Conservation (phyloP, 1,140 invertebrate species). For the Hermetia illucens region DNA sequence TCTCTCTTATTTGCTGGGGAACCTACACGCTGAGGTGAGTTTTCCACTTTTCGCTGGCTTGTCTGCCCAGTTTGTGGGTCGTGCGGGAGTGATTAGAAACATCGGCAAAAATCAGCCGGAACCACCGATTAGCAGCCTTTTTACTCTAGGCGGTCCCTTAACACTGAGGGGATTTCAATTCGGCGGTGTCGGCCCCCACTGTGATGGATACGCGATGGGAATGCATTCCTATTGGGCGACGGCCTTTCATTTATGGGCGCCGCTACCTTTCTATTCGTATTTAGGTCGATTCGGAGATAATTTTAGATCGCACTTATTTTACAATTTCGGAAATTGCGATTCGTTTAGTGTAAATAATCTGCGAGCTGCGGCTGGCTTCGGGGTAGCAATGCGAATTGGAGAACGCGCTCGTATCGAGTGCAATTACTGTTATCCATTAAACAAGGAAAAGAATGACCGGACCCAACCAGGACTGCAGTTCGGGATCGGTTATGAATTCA, state of each 20-base stretch:
- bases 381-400: slow-evolving; percentile 24
- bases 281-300: slow-evolving; percentile 25
- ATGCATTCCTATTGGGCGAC: slow-evolving; percentile 22
- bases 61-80: slow-evolving; percentile 24
- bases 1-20: slow-evolving; percentile 20
- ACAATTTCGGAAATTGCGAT: slow-evolving; percentile 27
- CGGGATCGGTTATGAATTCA: slow-evolving; percentile 28
- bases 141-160: slow-evolving; percentile 25
- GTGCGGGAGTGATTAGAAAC: slow-evolving; percentile 18
- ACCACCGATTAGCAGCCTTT: slow-evolving; percentile 24
- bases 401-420: slow-evolving; percentile 27
- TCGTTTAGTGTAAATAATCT: slow-evolving; percentile 22
- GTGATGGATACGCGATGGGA: slow-evolving; percentile 23
- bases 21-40: slow-evolving; percentile 24
- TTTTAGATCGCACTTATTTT: slow-evolving; percentile 29
- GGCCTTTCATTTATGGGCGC: slow-evolving; percentile 25
- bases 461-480: slow-evolving; percentile 23
- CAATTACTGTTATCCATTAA: slow-evolving; percentile 26
- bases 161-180: slow-evolving; percentile 24
- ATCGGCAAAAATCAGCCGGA: slow-evolving; percentile 18
- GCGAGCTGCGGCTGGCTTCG: slow-evolving; percentile 23
- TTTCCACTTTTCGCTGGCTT: slow-evolving; percentile 20
- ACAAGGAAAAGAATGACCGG: slow-evolving; percentile 15
- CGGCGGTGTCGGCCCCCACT: slow-evolving; percentile 24
- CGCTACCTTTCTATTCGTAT: slow-evolving; percentile 21